phyloP scores from a whole-genome alignment of 2,888 invertebrate species.

The Drosophila macrothrix region DNA sequence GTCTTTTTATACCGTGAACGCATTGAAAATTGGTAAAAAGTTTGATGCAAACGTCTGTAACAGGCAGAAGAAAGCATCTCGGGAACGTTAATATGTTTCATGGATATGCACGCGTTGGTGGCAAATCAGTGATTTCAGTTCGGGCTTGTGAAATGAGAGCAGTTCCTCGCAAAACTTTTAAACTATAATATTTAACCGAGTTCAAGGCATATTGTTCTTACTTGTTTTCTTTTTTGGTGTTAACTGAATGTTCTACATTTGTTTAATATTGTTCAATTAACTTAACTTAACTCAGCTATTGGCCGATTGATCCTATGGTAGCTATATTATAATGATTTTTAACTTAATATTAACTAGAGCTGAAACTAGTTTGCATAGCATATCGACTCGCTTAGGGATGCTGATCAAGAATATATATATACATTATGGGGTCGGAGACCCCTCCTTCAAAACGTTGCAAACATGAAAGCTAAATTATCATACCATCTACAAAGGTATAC shows the following conservation, averaged over 20 bases:
- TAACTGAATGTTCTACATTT: not conserved
- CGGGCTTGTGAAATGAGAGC: too few relatives aligned
- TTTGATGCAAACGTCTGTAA: not conserved
- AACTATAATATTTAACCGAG: not conserved
- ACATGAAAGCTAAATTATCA: too few relatives aligned
- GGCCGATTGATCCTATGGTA: not conserved
- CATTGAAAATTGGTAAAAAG: not conserved
- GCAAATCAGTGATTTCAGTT: too few relatives aligned
- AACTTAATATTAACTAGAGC: not conserved
- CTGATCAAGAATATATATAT: not conserved
- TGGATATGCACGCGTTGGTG: too few relatives aligned
- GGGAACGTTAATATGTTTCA: too few relatives aligned
- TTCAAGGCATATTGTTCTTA: not conserved
- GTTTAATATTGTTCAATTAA: not conserved
- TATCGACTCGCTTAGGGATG: not conserved
- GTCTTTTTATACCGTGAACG: too few relatives aligned
- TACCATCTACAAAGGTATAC: too few relatives aligned
- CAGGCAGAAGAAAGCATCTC: not conserved
- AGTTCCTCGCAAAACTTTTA: too few relatives aligned
- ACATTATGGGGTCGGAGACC: not conserved
- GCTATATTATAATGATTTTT: not conserved
- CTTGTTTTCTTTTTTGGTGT: not conserved
- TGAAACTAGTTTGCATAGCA: not conserved
- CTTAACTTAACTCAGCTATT: not conserved
- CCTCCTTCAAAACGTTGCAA: too few relatives aligned